A percentile compares a stretch with the other conserved stretches of the same genome.
phyloP scores from a whole-genome alignment of 30 jellyfish, hydroid and myxozoan species.

The Mastigias papua region DNA sequence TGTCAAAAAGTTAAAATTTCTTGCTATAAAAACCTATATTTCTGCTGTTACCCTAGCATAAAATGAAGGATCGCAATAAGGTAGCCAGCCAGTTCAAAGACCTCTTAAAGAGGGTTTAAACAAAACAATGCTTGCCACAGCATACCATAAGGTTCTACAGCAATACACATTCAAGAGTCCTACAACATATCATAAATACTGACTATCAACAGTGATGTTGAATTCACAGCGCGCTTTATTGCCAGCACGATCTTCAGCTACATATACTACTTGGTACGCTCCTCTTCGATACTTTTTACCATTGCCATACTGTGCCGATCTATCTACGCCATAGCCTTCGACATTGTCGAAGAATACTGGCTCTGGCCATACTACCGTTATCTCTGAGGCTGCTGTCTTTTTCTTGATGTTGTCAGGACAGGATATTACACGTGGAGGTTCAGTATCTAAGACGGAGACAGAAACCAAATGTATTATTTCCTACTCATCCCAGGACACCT shows the following conservation, averaged over 20 bases:
- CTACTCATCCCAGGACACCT: background rate
- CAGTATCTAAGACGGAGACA: constrained; percentile 49
- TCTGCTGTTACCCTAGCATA: too few species aligned
- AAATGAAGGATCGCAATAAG: too few species aligned
- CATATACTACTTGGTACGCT: constrained; percentile 29
- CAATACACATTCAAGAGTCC: too few species aligned
- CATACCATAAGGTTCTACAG: too few species aligned
- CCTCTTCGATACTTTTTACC: constrained; percentile 57
- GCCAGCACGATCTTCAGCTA: constrained; percentile 65
- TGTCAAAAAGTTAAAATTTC: too few species aligned
- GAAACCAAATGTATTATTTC: background rate
- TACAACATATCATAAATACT: constrained; percentile 3
- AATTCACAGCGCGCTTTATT: constrained; percentile 72
- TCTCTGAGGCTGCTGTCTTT: constrained; percentile 20
- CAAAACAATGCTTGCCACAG: too few species aligned
- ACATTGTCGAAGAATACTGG: constrained; percentile 81
- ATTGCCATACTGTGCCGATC: constrained; percentile 31
- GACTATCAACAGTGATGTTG: constrained; percentile 62
- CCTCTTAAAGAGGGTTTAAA: too few species aligned
- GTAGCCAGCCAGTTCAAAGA: too few species aligned
- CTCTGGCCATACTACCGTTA: constrained; percentile 70
- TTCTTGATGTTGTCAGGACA: constrained; percentile 72
- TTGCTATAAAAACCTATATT: too few species aligned
- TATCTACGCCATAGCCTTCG: constrained; percentile 42
- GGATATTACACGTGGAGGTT: constrained; percentile 76